Evolutionary conservation across 2,797 vertebrate genomes (phyloP).

Genomic region (Chloroceryle inda): DNA sequence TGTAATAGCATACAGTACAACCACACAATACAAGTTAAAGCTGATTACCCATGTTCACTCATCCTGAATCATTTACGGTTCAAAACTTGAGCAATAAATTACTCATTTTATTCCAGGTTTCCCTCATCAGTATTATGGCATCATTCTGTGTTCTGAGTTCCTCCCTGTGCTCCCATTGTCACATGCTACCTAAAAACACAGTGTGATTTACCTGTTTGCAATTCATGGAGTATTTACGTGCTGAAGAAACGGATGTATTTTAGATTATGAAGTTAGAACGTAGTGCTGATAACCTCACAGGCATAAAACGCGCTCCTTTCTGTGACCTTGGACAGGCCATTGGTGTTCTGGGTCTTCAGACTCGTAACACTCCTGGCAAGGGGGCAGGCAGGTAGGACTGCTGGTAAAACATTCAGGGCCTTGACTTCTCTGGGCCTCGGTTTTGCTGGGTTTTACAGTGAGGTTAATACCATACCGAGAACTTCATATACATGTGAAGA

Average conservation of each 20-base stretch:
- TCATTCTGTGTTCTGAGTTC: not conserved
- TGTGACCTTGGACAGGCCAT: not conserved
- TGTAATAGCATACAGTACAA: not conserved
- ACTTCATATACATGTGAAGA: not conserved
- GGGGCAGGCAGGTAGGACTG: not conserved
- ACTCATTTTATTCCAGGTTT: not conserved
- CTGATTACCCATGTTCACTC: not conserved
- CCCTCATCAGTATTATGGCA: not conserved
- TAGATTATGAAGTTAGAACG: not conserved
- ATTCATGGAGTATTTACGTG: not conserved
- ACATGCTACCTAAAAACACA: not conserved
- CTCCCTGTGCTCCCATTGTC: not conserved
- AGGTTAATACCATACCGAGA: not conserved
- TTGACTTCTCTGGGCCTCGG: not conserved
- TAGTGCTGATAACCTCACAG: not conserved
- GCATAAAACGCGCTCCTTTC: not conserved
- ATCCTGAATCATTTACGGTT: not conserved
- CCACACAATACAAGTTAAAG: not conserved
- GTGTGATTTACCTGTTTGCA: not conserved
- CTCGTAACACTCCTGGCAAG: not conserved
- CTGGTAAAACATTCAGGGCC: not conserved
- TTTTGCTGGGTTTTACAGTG: not conserved
- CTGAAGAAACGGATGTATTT: not conserved
- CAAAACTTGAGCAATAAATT: not conserved
- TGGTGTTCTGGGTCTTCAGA: not conserved